Conservation (phyloP, 2,113 vertebrate species). For the Tauraco erythrolophus region DNA sequence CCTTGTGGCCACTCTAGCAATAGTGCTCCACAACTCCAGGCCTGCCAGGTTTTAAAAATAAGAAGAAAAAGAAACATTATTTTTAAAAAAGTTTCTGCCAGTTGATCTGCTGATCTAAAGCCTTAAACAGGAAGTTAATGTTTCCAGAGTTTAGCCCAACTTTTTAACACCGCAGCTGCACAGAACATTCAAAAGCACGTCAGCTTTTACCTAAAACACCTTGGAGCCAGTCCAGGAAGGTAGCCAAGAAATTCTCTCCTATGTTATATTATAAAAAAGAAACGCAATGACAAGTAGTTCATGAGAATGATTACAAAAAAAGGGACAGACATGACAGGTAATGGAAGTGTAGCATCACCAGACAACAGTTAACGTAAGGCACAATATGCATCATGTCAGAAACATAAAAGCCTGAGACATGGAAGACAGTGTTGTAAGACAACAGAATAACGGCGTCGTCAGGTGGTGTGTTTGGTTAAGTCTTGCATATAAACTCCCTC, state of each 20-base stretch:
- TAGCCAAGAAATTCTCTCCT: neutral
- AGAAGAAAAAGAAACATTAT: neutral
- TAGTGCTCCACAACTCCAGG: neutral
- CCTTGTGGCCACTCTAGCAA: fast-evolving
- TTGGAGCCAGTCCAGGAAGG: neutral
- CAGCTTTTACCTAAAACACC: neutral
- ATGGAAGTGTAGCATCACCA: neutral
- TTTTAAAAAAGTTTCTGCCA: neutral
- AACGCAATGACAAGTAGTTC: neutral
- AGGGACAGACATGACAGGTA: neutral
- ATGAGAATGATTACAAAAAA: neutral
- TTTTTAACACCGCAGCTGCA: neutral
- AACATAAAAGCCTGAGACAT: neutral
- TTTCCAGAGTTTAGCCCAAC: neutral
- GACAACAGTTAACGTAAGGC: neutral
- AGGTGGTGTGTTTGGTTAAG: neutral
- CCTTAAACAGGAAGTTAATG: neutral
- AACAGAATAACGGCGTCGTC: neutral
- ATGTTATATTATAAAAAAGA: neutral
- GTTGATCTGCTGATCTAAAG: neutral
- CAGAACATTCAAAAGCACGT: neutral
- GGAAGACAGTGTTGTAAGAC: neutral
- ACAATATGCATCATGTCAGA: neutral
- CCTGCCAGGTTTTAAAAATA: neutral
- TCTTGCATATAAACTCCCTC: neutral